Evolutionary conservation across 2,113 vertebrate genomes (phyloP).

Genomic region (Ochotona curzoniae): DNA sequence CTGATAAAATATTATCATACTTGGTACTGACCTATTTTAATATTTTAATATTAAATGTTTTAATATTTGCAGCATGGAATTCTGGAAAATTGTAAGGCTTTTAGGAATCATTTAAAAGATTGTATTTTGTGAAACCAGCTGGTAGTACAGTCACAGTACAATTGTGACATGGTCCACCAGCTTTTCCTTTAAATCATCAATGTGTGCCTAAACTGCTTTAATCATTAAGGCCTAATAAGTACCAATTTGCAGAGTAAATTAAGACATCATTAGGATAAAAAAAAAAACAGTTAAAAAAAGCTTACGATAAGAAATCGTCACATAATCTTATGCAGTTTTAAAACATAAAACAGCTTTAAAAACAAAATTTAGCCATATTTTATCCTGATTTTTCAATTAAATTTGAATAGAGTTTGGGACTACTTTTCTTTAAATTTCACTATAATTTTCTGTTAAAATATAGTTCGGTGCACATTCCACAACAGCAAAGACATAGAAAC

Average conservation of each 20-base stretch:
- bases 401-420: neutral
- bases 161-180: neutral
- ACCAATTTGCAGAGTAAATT: neutral
- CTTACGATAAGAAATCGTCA: conserved; percentile 53
- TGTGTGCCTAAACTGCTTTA: neutral
- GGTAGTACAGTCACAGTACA: neutral
- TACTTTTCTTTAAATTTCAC: neutral
- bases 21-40: neutral
- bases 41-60: no score
- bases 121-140: neutral
- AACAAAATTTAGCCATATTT: neutral
- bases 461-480: no score
- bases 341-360: conserved; percentile 7
- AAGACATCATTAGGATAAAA: neutral
- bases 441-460: neutral
- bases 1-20: neutral
- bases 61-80: neutral
- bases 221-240: neutral
- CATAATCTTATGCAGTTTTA: neutral
- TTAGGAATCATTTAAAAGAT: conserved; percentile 13
- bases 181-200: conserved; percentile 11
- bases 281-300: no score
- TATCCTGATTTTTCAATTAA: conserved; percentile 20
- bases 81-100: neutral
- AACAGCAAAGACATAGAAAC: no score